Evolutionary conservation across 2,113 vertebrate species (phyloP), one percentile per base, ranked within the genome.

Genomic region (Pelecanus crispus): DNA sequence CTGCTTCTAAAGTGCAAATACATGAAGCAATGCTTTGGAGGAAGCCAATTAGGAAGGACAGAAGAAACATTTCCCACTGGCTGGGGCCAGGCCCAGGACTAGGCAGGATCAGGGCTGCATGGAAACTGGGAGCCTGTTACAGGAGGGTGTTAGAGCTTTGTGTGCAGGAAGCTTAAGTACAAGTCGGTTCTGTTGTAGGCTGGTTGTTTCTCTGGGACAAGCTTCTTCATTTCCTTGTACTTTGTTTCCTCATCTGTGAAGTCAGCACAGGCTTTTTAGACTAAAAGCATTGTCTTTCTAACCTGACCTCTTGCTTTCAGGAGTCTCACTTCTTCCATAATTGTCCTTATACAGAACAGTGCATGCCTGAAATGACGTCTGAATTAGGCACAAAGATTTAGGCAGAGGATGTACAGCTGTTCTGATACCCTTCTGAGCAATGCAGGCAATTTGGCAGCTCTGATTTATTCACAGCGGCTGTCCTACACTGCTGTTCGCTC

Each of bases 291-390:
- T 52, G 49, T 56, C 40, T 81, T 70, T 12, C 34, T n/a, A 56
- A 36, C 50, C 36, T 1, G 0, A 28, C 10, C 32, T 58, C 65
- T 22, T 4, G 29, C n/a, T 66, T 59, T 56, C 47, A 86, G 58
- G 65, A n/a, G 44, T 72, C 62, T 65, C 19, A 14, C 13, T 42
- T 49, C 72, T 53, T 79, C 79, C 47, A 6, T n/a, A 49, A 40
- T 50, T 71, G 34, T 45, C 59, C 34, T 56, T 17, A 14, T 10
- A 15, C 0, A 52, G 61, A 28, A 13, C 20, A 55, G 8, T 1
- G 6, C 31, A 3, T 3, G 32, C 40, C 49, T 34, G n/a, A 58
- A 79, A 42, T 0, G 0, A 13, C 0, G 10, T 5, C 42, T 42
- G 34, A 62, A 31, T 38, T 10, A 45, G 28, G 29, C 34, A 45